Percentiles rank a stretch among this genome's conserved stretches.
These are phyloP conservation scores for Anas acuta DNA, from an alignment of 2,797 vertebrate species.

Conservation along the genomic window DNA sequence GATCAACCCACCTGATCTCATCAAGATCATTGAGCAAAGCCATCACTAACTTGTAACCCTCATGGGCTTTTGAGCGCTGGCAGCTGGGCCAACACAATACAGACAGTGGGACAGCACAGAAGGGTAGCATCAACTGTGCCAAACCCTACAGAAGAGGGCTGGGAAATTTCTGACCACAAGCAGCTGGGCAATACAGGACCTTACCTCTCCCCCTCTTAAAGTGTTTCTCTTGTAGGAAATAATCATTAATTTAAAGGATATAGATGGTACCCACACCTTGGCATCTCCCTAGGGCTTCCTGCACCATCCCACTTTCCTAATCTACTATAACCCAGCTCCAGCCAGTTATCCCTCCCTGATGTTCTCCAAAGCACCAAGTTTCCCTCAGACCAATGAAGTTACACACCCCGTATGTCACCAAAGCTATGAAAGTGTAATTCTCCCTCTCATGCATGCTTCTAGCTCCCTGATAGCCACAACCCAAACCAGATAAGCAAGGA, in stretches of 20 bases:
- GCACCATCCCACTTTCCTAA: not conserved
- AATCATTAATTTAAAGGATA: not conserved
- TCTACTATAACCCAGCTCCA: not conserved
- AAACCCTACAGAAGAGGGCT: rapidly evolving
- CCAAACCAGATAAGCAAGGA: not conserved
- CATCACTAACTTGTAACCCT: not conserved
- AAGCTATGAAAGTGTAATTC: not conserved
- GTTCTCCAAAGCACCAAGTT: not conserved
- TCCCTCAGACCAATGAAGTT: not conserved
- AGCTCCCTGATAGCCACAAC: not conserved
- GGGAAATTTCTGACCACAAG: not conserved
- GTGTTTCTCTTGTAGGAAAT: rapidly evolving
- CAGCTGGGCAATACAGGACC: not conserved
- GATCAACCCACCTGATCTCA: not conserved
- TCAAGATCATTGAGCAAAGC: not conserved
- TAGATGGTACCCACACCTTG: not conserved
- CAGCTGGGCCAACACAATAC: not conserved
- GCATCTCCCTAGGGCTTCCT: not conserved
- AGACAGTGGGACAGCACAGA: not conserved
- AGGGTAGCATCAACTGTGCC: not conserved
- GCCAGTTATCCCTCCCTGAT: rapidly evolving
- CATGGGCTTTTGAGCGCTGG: not conserved
- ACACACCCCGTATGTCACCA: rapidly evolving
- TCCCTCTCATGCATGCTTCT: not conserved
- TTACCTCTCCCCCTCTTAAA: not conserved